phyloP scores from a whole-genome alignment of 37 sponge, comb jelly and placozoan genomes.

The Bolinopsis microptera region DNA sequence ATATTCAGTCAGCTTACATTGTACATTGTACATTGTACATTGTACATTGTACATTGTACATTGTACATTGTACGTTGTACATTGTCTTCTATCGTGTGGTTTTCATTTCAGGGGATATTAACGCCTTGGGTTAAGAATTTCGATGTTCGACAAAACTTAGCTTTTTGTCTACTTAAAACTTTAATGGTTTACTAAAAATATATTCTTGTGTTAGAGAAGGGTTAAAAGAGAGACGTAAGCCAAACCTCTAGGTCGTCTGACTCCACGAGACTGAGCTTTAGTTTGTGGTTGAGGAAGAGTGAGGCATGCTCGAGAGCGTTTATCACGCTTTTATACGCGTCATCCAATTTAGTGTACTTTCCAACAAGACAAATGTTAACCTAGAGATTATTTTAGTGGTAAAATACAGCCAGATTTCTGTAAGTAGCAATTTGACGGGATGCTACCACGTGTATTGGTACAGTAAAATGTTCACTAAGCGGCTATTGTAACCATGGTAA shows the following conservation, averaged over 20 bases:
- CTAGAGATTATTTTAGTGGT: constrained; percentile 42
- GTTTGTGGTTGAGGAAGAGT: constrained; percentile 71
- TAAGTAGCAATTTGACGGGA: background rate
- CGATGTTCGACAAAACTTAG: too few relatives aligned
- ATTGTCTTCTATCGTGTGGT: too few relatives aligned
- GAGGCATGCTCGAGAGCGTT: constrained; percentile 92
- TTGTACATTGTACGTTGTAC: too few relatives aligned
- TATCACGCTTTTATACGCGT: constrained; percentile 85
- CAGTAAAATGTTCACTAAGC: background rate
- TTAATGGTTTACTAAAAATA: too few relatives aligned
- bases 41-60: too few relatives aligned
- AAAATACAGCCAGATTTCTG: too few relatives aligned
- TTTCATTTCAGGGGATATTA: too few relatives aligned
- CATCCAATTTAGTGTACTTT: constrained; percentile 87
- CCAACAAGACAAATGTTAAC: constrained; percentile 92
- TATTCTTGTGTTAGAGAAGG: too few relatives aligned
- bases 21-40: too few relatives aligned
- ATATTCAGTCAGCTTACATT: too few relatives aligned
- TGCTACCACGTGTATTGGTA: background rate
- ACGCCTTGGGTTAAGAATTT: too few relatives aligned
- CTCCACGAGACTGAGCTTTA: constrained; percentile 72
- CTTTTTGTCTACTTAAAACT: too few relatives aligned
- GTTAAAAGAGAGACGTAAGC: background rate
- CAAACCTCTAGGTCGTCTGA: constrained; percentile 78
- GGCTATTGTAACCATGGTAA: background rate